Evolutionary conservation across 2,888 invertebrate species (phyloP).

Genomic region (Xanthia togata): DNA sequence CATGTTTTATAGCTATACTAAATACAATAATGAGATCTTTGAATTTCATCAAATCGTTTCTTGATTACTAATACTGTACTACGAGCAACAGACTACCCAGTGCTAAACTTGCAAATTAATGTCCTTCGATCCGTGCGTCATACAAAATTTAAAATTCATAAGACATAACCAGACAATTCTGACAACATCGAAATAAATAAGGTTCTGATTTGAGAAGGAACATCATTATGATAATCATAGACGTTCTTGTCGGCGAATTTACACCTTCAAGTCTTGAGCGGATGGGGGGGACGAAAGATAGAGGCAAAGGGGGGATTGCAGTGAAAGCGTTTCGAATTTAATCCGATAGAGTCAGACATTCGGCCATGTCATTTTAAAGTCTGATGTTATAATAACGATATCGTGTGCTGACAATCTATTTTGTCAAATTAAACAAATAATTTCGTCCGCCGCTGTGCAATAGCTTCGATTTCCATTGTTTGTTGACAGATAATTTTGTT

Average conservation of each 20-base stretch:
- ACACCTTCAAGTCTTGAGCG: constrained; percentile 66
- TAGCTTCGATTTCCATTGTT: constrained; percentile 62
- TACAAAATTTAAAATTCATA: constrained; percentile 63
- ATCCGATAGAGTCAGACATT: constrained; percentile 78
- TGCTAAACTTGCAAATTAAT: constrained; percentile 21
- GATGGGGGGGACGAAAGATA: constrained; percentile 64
- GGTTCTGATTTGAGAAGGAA: constrained; percentile 30
- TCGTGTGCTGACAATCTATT: constrained; percentile 61
- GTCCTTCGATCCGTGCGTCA: constrained; percentile 45
- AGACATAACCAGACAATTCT: constrained; percentile 40
- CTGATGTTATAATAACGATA: constrained; percentile 30
- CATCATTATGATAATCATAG: constrained; percentile 44
- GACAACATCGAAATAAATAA: constrained; percentile 49
- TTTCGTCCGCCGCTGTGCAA: constrained; percentile 62
- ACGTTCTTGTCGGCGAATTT: constrained; percentile 72
- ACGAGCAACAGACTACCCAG: not conserved
- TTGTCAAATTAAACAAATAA: constrained; percentile 62
- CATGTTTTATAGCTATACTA: not conserved
- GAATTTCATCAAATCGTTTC: not conserved
- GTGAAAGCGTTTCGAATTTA: constrained; percentile 88
- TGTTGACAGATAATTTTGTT: constrained; percentile 67
- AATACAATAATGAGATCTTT: not conserved
- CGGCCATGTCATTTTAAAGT: constrained; percentile 71
- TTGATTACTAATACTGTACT: not conserved
- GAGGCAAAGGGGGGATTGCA: constrained; percentile 60